Conservation (phyloP, 2,888 invertebrate genomes). For the Listrodromus nycthemerus region DNA sequence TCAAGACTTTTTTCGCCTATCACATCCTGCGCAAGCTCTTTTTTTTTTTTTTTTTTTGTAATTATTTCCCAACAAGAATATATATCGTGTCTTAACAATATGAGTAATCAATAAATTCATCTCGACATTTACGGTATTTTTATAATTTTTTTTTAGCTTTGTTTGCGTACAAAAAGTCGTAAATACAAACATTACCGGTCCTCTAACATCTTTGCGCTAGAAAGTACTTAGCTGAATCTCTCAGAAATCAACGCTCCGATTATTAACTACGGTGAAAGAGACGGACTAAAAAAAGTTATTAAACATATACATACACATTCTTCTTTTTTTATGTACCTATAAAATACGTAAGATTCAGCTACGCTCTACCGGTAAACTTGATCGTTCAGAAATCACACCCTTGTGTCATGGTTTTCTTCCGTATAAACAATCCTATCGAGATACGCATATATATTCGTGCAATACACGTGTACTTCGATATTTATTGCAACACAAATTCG, state of each 20-base stretch:
- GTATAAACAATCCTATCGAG: conserved; percentile 60
- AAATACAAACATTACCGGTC: conserved; percentile 61
- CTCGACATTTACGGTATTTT: conserved; percentile 50
- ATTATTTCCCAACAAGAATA: conserved; percentile 66
- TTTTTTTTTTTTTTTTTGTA: conserved; percentile 29
- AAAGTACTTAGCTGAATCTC: conserved; percentile 45
- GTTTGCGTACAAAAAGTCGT: conserved; percentile 65
- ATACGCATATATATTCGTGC: conserved; percentile 46
- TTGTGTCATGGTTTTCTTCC: conserved; percentile 67
- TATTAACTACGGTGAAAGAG: conserved; percentile 48
- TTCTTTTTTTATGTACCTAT: conserved; percentile 46
- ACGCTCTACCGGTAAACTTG: conserved; percentile 56
- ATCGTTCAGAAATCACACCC: conserved; percentile 63
- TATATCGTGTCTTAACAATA: conserved; percentile 64
- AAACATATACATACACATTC: conserved; percentile 59
- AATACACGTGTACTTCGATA: conserved; percentile 46
- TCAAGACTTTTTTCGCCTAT: conserved; percentile 41
- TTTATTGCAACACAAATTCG: conserved; percentile 59
- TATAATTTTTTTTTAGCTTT: conserved; percentile 31
- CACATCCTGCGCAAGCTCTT: conserved; percentile 65
- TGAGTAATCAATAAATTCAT: conserved; percentile 63
- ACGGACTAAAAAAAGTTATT: conserved; percentile 44
- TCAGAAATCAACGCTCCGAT: conserved; percentile 43
- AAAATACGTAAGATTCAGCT: conserved; percentile 66
- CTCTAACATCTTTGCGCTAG: conserved; percentile 31